Conservation (phyloP, 2,797 vertebrate species). For the Pampus argenteus region DNA sequence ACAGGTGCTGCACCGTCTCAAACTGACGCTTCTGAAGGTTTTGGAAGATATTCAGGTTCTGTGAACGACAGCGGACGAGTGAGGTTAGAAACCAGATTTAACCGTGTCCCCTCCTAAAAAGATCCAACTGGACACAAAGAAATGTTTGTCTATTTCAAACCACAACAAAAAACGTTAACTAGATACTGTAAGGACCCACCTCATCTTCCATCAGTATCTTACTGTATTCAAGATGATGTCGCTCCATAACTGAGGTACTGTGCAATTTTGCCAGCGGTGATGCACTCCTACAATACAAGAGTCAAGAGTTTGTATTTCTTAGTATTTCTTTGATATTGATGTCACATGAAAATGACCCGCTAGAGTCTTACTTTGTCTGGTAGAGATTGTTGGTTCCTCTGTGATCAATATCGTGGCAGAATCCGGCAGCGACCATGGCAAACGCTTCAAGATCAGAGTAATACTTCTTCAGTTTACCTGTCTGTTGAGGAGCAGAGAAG, state of each 20-base stretch:
- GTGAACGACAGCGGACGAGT: conserved; percentile 15
- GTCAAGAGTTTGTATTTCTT: not conserved
- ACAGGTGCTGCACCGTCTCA: conserved; percentile 94
- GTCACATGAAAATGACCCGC: not conserved
- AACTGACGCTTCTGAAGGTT: conserved; percentile 94
- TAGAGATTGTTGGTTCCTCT: conserved; percentile 97
- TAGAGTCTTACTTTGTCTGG: conserved; percentile 89
- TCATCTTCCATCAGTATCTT: conserved; percentile 93
- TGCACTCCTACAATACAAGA: conserved; percentile 85
- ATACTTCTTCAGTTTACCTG: conserved; percentile 94
- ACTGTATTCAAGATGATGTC: conserved; percentile 94
- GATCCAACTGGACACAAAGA: not conserved
- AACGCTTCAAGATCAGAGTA: conserved; percentile 95
- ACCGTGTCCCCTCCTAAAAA: no score
- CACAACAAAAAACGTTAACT: not conserved
- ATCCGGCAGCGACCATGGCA: conserved; percentile 95
- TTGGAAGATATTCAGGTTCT: conserved; percentile 96
- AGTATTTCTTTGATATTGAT: not conserved
- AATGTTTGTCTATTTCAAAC: not conserved
- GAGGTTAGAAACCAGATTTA: not conserved
- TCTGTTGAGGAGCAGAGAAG: conserved; percentile 78
- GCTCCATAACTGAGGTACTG: conserved; percentile 91
- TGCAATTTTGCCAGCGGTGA: conserved; percentile 93
- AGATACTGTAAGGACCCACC: conserved; percentile 71
- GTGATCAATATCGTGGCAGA: conserved; percentile 97